These are phyloP conservation scores for Achroia grisella DNA, from an alignment of 1,140 invertebrate species.

Conservation along the genomic window DNA sequence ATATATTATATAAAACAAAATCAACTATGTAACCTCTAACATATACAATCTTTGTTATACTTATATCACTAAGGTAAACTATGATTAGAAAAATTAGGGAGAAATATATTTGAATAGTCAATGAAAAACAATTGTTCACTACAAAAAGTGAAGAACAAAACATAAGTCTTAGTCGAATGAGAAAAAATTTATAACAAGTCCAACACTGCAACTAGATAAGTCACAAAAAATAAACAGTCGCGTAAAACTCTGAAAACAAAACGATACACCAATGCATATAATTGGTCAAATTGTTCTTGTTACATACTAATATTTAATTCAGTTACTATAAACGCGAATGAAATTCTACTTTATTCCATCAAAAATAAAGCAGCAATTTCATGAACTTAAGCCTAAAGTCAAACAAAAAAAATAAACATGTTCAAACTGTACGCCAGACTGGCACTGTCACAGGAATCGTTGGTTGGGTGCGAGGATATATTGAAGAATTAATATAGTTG, in stretches of 20 bases:
- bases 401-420: neutral
- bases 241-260: too few relatives aligned
- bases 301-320: too few relatives aligned
- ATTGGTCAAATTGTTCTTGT: too few relatives aligned
- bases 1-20: slow-evolving; percentile 8
- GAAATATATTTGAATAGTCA: too few relatives aligned
- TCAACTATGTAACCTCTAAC: neutral
- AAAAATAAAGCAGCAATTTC: slow-evolving; percentile 17
- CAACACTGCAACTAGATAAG: slow-evolving; percentile 1
- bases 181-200: neutral
- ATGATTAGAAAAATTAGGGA: too few relatives aligned
- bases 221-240: too few relatives aligned
- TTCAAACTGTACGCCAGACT: slow-evolving; percentile 16
- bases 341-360: slow-evolving; percentile 18
- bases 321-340: neutral
- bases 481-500: slow-evolving; percentile 22
- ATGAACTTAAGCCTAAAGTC: neutral
- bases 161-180: too few relatives aligned
- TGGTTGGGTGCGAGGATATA: slow-evolving; percentile 22
- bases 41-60: too few relatives aligned
- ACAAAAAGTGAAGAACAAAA: too few relatives aligned
- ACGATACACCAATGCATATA: too few relatives aligned
- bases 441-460: slow-evolving; percentile 19
- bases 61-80: too few relatives aligned
- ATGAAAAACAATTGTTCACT: too few relatives aligned